Evolutionary conservation across 2,888 invertebrate species (phyloP), one percentile per base, ranked within the genome.

Genomic region (Allacma fusca): DNA sequence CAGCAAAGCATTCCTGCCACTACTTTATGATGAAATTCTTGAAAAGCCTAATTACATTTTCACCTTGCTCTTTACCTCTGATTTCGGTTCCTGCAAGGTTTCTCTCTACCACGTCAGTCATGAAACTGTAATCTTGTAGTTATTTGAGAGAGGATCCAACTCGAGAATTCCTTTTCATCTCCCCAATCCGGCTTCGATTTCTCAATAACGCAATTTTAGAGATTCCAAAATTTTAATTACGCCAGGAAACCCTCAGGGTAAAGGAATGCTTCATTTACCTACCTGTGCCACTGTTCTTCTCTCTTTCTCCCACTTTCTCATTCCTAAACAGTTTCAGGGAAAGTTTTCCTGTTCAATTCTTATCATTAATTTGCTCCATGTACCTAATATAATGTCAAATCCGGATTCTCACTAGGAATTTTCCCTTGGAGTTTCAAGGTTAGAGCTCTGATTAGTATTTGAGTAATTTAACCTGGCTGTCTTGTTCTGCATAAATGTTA

Each of bases 31-130:
- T 76, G 80, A 82, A 82, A 83, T 83, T 83, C 81, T 75, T 81
- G 74, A 34, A 72, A 82, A 82, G 78, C 81, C 82, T 83, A 82
- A 83, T 82, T 82, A 82, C 82, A 83, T 83, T 84, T 84, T 81
- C 84, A 83, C 83, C 83, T 83, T 83, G 69, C 76, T 77, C 75
- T 50, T 50, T 50, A 59, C 57, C 76, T 73, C 69, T 67, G 59
- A 43, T 57, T 50, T 40, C 72, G 29, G 19, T 29, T 28, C 44
- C 34, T 7, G 34, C 34, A 34, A 34, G 34, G 4, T 34, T 34
- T 13, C 50, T n/a, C 19, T 50, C n/a, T 16, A 50, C 50, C 50
- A 50, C 50, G 50, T 50, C 50, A 50, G 50, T 50, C 50, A 50
- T 50, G 50, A 50, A 50, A 50, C 50, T 50, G 50, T 50, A 50